phyloP scores from a whole-genome alignment of 2,113 vertebrate genomes.

The Alethe castanea region DNA sequence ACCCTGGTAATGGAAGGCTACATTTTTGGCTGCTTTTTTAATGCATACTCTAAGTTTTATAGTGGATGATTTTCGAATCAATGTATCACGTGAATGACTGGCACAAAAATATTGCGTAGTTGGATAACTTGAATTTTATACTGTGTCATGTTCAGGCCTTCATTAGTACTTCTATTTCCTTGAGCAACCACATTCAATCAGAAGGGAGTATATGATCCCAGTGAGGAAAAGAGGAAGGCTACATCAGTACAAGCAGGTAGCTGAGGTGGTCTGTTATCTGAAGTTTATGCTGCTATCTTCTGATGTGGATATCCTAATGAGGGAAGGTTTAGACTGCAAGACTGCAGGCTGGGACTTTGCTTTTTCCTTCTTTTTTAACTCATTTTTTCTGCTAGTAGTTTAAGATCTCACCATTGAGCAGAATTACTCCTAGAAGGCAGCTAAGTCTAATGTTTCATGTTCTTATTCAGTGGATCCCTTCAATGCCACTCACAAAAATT shows the following conservation, averaged over 20 bases:
- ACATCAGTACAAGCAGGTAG: not conserved
- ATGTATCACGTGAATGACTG: not conserved
- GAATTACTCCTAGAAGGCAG: not conserved
- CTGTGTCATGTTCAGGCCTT: not conserved
- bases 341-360: not conserved
- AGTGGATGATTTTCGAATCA: not conserved
- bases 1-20: not conserved
- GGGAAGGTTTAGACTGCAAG: not conserved
- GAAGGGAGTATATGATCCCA: not conserved
- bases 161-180: not conserved
- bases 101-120: not conserved
- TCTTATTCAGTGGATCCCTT: not conserved
- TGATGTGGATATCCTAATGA: not conserved
- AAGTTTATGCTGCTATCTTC: not conserved
- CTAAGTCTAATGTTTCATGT: not conserved
- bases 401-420: not conserved
- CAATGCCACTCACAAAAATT: not conserved
- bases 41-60: not conserved
- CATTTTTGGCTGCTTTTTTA: not conserved
- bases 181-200: not conserved
- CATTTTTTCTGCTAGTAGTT: not conserved
- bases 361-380: not conserved
- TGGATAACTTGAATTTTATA: not conserved
- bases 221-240: not conserved
- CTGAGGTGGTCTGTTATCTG: not conserved